phyloP scores from a whole-genome alignment of 2,888 invertebrate species.

The Hermaeophaga mercurialis region DNA sequence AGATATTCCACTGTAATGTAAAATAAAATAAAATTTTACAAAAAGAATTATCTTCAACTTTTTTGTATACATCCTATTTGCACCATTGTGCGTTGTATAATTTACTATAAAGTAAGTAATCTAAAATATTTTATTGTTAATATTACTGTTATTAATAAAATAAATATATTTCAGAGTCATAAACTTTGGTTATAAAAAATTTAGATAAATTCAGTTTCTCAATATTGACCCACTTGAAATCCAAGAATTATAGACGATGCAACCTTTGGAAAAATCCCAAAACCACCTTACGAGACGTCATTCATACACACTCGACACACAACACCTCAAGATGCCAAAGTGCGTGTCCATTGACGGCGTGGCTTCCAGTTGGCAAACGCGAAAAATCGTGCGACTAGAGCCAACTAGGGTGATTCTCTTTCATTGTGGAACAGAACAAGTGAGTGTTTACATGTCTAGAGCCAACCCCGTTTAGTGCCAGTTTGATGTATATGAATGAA shows the following conservation, averaged over 20 bases:
- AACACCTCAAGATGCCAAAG: constrained; percentile 34
- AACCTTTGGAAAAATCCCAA: constrained; percentile 38
- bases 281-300: constrained; percentile 26
- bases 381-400: constrained; percentile 48
- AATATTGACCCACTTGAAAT: constrained; percentile 11
- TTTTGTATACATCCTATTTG: too few relatives aligned
- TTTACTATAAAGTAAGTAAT: too few relatives aligned
- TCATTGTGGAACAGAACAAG: constrained; percentile 15
- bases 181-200: too few relatives aligned
- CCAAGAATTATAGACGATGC: constrained; percentile 14
- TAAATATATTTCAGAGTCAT: too few relatives aligned
- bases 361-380: constrained; percentile 50
- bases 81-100: too few relatives aligned
- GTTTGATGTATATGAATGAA: constrained; percentile 16
- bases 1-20: too few relatives aligned
- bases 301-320: constrained; percentile 12
- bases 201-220: neutral
- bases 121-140: too few relatives aligned
- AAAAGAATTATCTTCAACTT: too few relatives aligned
- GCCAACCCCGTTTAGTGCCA: constrained; percentile 37
- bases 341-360: constrained; percentile 43
- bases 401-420: constrained; percentile 52
- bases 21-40: too few relatives aligned
- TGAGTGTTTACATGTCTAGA: constrained; percentile 37
- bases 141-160: too few relatives aligned